Conservation (phyloP, 2,888 invertebrate species). For the Steinernema hermaphroditum region DNA sequence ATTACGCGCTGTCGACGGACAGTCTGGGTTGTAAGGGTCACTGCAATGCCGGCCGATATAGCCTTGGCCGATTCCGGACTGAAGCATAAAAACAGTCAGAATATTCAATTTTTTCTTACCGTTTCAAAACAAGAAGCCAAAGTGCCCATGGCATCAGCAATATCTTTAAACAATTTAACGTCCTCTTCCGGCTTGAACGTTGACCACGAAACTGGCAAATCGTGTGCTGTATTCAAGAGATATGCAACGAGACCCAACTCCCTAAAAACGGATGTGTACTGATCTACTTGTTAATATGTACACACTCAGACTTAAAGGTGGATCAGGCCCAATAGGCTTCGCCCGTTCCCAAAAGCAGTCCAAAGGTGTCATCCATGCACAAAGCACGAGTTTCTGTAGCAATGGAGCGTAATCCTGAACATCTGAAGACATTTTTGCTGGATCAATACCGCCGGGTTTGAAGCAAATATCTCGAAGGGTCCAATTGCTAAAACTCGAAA, state of each 20-base stretch:
- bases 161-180: slow-evolving; percentile 32
- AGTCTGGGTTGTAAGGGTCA: slow-evolving; percentile 84
- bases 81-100: slow-evolving; percentile 37
- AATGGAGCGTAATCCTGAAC: slow-evolving; percentile 33
- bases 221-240: background rate
- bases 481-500: slow-evolving; percentile 86
- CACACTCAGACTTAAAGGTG: slow-evolving; percentile 45
- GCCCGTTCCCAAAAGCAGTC: slow-evolving; percentile 99
- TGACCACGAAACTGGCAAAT: slow-evolving; percentile 35
- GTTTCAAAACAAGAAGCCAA: slow-evolving; percentile 30
- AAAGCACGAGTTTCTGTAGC: slow-evolving; percentile 87
- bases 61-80: slow-evolving; percentile 88
- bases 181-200: slow-evolving; percentile 48
- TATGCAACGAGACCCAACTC: background rate
- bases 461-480: slow-evolving; percentile 91
- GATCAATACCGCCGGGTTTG: slow-evolving; percentile 79
- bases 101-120: background rate
- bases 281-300: too few species aligned
- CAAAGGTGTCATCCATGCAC: slow-evolving; percentile 92
- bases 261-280: slow-evolving; percentile 22
- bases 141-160: slow-evolving; percentile 51
- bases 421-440: background rate
- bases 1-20: slow-evolving; percentile 90
- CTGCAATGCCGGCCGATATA: slow-evolving; percentile 97
- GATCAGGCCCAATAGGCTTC: slow-evolving; percentile 79